These are phyloP conservation scores for Epinotia ramella DNA, from an alignment of 2,888 invertebrate genomes.

Conservation along the genomic window DNA sequence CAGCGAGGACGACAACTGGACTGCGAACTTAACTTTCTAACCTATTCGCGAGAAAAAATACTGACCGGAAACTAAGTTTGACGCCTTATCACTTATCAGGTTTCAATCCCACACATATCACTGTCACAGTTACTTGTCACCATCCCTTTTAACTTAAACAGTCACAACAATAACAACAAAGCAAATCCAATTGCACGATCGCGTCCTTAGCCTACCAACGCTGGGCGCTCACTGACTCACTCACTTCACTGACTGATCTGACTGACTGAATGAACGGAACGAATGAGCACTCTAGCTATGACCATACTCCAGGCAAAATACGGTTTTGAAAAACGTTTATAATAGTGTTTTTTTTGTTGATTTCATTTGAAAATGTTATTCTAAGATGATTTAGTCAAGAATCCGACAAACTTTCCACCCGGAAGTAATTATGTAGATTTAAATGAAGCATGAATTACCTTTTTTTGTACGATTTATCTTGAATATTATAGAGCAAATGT, in stretches of 20 bases:
- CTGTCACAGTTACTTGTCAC: neutral
- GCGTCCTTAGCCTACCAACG: neutral
- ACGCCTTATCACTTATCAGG: neutral
- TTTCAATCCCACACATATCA: slow-evolving; percentile 11
- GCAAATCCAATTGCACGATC: neutral
- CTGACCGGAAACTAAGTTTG: slow-evolving; percentile 18
- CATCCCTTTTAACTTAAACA: neutral
- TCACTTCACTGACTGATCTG: no score
- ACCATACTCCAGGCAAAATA: no score
- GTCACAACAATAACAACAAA: slow-evolving; percentile 14
- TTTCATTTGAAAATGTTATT: no score
- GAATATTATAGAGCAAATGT: no score
- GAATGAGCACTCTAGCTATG: no score
- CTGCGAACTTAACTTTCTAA: slow-evolving; percentile 1
- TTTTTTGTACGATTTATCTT: no score
- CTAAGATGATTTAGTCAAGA: no score
- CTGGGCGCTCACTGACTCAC: neutral
- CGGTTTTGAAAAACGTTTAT: no score
- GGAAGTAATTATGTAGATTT: no score
- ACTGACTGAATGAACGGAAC: neutral
- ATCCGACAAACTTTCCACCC: no score
- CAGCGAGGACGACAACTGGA: neutral
- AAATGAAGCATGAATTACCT: no score
- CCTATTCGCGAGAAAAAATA: neutral
- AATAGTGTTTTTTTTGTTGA: no score